A percentile compares a stretch with the other conserved stretches of the same genome.
Evolutionary conservation across 2,888 invertebrate genomes (phyloP).

Genomic region (Quadriops clusia): DNA sequence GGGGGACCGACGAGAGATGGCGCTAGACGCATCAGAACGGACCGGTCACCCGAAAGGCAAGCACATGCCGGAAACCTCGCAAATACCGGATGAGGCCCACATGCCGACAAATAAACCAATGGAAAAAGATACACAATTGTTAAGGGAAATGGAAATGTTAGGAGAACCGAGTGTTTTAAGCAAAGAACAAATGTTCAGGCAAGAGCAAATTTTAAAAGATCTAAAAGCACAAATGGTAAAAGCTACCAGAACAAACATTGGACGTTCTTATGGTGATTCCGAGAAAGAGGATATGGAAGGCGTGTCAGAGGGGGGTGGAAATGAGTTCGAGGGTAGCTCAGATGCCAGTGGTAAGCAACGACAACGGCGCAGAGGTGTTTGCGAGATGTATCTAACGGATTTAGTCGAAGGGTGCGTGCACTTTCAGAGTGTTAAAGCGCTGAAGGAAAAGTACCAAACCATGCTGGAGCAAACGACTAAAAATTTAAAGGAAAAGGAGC

Average conservation of each 20-base stretch:
- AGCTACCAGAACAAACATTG: no score
- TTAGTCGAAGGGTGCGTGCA: constrained; percentile 9
- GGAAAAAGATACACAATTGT: no score
- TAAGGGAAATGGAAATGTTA: no score
- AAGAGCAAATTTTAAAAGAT: no score
- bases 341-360: constrained; percentile 17
- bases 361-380: constrained; percentile 30
- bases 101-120: no score
- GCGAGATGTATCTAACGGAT: constrained; percentile 20
- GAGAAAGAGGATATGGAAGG: constrained; percentile 2
- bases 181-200: no score
- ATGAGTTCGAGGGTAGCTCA: neutral
- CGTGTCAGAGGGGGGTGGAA: neutral
- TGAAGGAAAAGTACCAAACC: constrained; percentile 28
- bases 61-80: no score
- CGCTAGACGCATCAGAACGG: constrained; percentile 13
- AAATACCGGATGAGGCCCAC: no score
- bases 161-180: no score
- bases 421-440: constrained; percentile 29
- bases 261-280: constrained; percentile 1
- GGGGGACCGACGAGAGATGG: constrained; percentile 18
- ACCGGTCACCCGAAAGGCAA: constrained; percentile 1
- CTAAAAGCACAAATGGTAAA: neutral
- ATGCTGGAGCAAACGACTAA: constrained; percentile 27
- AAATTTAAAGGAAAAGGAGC: constrained; percentile 16